Evolutionary conservation across 2,888 invertebrate genomes (phyloP), one percentile per base, ranked within the genome.

Genomic region (Ryuthela nishihirai): DNA sequence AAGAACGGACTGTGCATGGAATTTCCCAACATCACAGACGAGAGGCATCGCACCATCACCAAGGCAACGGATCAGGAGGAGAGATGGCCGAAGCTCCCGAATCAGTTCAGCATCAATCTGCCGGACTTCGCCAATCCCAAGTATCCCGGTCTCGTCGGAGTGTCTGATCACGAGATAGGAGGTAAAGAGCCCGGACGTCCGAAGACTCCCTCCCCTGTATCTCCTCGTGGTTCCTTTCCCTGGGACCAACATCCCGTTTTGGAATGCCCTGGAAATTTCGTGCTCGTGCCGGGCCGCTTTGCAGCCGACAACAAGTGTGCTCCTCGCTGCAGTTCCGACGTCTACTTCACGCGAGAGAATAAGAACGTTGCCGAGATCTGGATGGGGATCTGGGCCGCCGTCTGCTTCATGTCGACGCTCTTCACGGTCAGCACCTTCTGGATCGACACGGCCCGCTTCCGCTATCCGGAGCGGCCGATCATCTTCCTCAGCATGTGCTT

Each of bases 361-460:
- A 87, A 87, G 72, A 78, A 80, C 38, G 80, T 82, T 65, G 82
- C 84, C 0, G 83, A 85, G 72, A 80, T 84, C 18, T 85, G 88
- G 81, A 85, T 85, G 77, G 81, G 82, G 23, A 83, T 85, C 4
- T 83, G 88, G 76, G 85, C 89, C 0, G 84, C 87, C 72, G 74
- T 88, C 24, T 86, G 88, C 62, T 81, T 88, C 54, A 56, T 73
- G 45, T 74, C 75, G n/a, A 74, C 74, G 4, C 61, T 70, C 0
- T 65, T 75, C 46, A 76, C 76, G 0, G 70, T 76, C 18, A 59
- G 74, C 4, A 76, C 76, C 4, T 76, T 74, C 66, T 69, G 72
- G 46, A 71, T 75, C 39, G 74, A 76, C 64, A 71, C 72, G n/a
- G 65, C 69, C 23, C 67, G 76, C 24, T 76, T 77, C 68, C 70